Conservation (phyloP, 64 coral and sea anemone species). For the Montipora capricornis region DNA sequence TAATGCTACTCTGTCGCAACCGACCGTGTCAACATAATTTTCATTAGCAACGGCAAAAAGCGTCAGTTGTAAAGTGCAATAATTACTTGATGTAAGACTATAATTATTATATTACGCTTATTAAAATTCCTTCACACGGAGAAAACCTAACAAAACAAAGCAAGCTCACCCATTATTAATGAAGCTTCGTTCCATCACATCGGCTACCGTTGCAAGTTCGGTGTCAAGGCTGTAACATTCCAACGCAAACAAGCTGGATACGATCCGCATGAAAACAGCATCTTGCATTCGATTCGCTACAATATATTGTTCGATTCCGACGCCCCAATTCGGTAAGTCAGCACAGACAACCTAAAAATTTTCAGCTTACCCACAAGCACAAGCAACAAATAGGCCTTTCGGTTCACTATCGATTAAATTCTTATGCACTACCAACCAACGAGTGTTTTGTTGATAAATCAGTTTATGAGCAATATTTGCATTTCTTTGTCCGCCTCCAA, state of each 20-base stretch:
- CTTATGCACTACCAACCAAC: background rate
- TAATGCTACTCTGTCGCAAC: no score
- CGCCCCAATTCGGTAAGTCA: background rate
- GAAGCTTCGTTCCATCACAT: constrained; percentile 6
- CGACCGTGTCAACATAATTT: no score
- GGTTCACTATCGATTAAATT: constrained; percentile 16
- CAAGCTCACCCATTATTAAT: constrained; percentile 11
- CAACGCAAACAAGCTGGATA: background rate
- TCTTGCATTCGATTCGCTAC: no score
- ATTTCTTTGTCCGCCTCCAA: constrained; percentile 2
- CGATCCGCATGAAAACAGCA: background rate
- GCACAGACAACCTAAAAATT: background rate
- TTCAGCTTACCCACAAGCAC: background rate
- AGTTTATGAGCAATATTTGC: constrained; percentile 6
- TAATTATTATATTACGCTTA: no score
- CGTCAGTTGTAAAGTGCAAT: no score
- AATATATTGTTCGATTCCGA: background rate
- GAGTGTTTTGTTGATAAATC: background rate
- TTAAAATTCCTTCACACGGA: no score
- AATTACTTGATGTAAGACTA: no score
- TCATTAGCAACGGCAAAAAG: no score
- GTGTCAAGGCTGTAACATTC: background rate
- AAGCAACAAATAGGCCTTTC: background rate
- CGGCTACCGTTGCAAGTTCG: background rate
- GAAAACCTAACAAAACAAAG: background rate